Base-by-base conservation (phyloP, 1,140 invertebrate species). In the Lepidurus packardi region DNA sequence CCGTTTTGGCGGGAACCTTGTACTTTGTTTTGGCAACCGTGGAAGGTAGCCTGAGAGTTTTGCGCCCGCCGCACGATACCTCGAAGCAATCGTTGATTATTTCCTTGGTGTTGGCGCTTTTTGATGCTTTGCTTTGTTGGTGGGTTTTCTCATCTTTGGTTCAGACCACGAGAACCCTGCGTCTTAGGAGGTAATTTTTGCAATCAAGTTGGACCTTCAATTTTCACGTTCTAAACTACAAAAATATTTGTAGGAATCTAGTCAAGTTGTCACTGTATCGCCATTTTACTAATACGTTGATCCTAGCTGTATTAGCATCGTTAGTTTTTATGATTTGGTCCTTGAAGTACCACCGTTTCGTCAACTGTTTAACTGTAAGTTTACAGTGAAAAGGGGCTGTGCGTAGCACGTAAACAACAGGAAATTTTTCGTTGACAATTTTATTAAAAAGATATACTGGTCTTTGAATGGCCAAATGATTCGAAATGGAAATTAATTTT, bases 281-380 rank as follows among this genome's bases (percentile, higher is more conserved):
- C 81, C 93, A 97, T 86, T 98, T 98, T 85, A 97, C 94, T 44
- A 97, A 97, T 86, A 94, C 94, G 13, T 87, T 98, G 78, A 92
- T 94, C 82, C 95, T 97, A 85, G 91, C 94, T 77, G 93, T 97
- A 53, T 85, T 96, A 80, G 91, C 94, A 21, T 96, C 94, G 3
- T 88, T 97, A 74, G 88, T 93, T 75, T 97, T 95, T 85, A 97
- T 97, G 93, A 84, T 96, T 25, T 98, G 96, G 90, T 94, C 93
- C 2, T 90, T 97, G 80, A 92, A 91, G 86, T 89, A 90, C 78
- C 92, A 93, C 84, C 88, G 89, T 82, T 86, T 92, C 21, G 86
- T 89, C 78, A 84, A 85, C 73, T 94, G 93, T 84, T 86, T 93
- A 73, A 89, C 86, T 73, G 92, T 93, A 87, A 89, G 89, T 88